Percentiles rank a stretch among this genome's conserved stretches.
Conservation (phyloP, 2,888 invertebrate species). For the Clusia tigrina region DNA sequence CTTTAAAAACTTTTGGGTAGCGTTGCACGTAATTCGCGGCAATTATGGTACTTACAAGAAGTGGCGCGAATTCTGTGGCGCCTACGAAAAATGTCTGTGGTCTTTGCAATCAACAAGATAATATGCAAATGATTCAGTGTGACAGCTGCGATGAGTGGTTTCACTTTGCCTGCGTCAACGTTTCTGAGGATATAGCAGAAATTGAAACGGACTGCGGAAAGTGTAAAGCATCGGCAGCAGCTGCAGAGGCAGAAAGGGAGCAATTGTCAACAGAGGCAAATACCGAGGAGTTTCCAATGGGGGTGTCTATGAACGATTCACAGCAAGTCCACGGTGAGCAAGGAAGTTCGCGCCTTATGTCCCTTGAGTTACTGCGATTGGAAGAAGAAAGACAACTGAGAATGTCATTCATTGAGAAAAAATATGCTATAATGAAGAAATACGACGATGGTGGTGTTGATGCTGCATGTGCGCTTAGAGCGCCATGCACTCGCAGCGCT, state of each 20-base stretch:
- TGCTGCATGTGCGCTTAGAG: neutral
- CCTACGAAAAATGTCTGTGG: neutral
- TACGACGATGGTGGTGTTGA: neutral
- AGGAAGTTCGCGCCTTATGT: no score
- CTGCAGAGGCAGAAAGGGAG: no score
- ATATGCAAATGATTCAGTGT: neutral
- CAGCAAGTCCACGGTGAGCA: no score
- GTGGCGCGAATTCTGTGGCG: no score
- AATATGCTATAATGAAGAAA: neutral
- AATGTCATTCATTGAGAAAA: neutral
- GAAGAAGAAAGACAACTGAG: neutral
- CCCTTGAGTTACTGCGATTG: neutral
- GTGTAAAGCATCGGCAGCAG: neutral
- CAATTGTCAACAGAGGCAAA: no score
- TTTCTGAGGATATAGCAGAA: neutral
- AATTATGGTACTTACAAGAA: no score
- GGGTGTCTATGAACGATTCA: no score
- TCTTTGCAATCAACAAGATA: neutral
- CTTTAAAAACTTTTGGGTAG: no score
- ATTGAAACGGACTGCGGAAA: neutral
- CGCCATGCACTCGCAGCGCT: no score
- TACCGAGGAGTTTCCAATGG: no score
- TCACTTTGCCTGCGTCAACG: neutral
- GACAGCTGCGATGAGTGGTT: neutral
- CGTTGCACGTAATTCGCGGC: no score